phyloP scores from a whole-genome alignment of 2,797 vertebrate species.

The Hypotaenidia okinawae region DNA sequence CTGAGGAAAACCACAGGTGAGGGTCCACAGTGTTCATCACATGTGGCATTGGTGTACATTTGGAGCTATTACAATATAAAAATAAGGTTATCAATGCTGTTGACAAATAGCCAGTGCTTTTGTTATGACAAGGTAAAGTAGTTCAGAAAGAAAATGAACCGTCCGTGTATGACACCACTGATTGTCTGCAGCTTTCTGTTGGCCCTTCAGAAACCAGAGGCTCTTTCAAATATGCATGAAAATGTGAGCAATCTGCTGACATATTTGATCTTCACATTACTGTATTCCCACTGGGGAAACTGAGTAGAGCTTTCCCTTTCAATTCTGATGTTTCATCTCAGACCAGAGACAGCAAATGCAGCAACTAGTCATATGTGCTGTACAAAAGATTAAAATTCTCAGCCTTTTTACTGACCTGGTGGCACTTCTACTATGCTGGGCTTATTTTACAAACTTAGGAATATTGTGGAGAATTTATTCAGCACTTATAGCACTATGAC shows the following conservation, averaged over 20 bases:
- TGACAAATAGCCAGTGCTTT: not conserved
- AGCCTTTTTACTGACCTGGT: not conserved
- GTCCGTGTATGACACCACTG: not conserved
- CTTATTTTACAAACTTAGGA: not conserved
- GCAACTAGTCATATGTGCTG: not conserved
- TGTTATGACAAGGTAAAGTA: not conserved
- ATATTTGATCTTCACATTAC: not conserved
- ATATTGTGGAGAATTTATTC: not conserved
- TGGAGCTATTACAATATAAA: not conserved
- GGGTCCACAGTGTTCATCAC: not conserved
- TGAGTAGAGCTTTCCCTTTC: not conserved
- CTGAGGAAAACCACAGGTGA: not conserved
- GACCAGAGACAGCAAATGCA: not conserved
- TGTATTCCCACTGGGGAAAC: not conserved
- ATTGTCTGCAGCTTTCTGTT: not conserved
- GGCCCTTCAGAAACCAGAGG: not conserved
- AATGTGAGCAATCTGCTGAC: not conserved
- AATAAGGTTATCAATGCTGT: not conserved
- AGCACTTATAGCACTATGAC: not conserved
- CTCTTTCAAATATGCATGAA: not conserved
- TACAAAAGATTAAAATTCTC: not conserved
- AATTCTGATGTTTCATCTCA: not conserved
- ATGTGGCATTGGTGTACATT: not conserved
- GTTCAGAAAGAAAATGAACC: not conserved
- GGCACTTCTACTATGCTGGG: not conserved